Evolutionary conservation across 2,797 vertebrate species (phyloP), one percentile per base, ranked within the genome.

Genomic region (Gadopsis bispinosus): DNA sequence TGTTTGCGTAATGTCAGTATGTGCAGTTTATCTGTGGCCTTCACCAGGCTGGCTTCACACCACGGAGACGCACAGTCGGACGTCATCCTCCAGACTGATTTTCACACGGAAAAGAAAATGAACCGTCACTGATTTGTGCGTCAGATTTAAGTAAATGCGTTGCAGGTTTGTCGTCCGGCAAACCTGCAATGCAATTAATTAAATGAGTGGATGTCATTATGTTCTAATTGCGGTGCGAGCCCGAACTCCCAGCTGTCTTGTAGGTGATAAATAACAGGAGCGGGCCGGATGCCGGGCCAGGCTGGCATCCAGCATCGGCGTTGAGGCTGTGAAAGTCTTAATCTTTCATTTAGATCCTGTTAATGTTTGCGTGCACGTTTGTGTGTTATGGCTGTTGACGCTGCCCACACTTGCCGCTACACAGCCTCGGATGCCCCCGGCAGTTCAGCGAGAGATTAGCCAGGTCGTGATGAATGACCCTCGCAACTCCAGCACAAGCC

Each of bases 401-500:
- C 48, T 62, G 68, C 75, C 75, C 72, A 75, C 78, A 61, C 66
- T 84, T 53, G 65, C 79, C 3, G 1, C 53, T 77, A 39, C 78
- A 69, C 63, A 45, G 76, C 87, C 47, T 64, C 5, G 1, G 59
- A 77, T 39, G 73, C 84, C 79, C 74, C 48, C 4, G 72, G 84
- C 81, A 50, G 58, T 70, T 74, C 51, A 54, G 64, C 6, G 3
- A 66, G 71, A 92, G 87, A 92, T 93, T 90, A 90, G 88, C 79
- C 8, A 8, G 81, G 86, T 83, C 50, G 11, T 90, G 87, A 90
- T 93, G 75, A 81, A 92, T 81, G 89, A 92, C 88, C 88, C 87
- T 77, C 63, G 37, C 73, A 82, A 67, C 86, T 88, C 69, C 70
- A 47, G 82, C 82, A 56, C 78, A 5, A 77, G 76, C 88, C 86